Evolutionary conservation across 2,113 vertebrate genomes (phyloP).

Genomic region (Apodemus sylvaticus): DNA sequence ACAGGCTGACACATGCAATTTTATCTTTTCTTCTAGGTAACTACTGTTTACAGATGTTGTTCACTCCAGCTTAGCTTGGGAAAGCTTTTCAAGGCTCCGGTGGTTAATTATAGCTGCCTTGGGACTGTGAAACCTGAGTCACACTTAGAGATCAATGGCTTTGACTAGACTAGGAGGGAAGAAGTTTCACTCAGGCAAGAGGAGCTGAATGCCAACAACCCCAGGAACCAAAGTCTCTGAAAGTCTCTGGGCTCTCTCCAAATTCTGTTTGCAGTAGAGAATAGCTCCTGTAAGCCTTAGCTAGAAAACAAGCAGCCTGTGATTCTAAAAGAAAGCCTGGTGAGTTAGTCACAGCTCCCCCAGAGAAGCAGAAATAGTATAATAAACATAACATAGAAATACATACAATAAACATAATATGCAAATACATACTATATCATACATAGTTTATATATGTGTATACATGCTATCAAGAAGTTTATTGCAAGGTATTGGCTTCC

Average conservation of each 20-base stretch:
- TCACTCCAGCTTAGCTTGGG: conserved; percentile 69
- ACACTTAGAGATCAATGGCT: conserved; percentile 56
- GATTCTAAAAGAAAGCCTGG: conserved; percentile 6
- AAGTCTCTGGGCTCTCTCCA: neutral
- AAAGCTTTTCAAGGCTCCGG: conserved; percentile 68
- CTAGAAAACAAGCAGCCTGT: neutral
- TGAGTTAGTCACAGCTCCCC: neutral
- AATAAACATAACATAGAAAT: neutral
- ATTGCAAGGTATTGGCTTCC: neutral
- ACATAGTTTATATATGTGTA: neutral
- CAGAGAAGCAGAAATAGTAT: neutral
- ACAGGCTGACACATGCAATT: conserved; percentile 75
- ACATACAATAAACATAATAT: neutral
- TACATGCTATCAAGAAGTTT: neutral
- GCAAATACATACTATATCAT: neutral
- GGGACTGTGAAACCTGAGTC: conserved; percentile 32
- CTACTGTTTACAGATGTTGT: conserved; percentile 79
- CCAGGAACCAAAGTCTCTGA: neutral
- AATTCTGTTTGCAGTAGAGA: neutral
- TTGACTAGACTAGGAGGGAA: conserved; percentile 31
- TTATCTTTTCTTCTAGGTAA: conserved; percentile 78
- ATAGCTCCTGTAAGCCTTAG: neutral
- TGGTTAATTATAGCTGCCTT: conserved; percentile 76
- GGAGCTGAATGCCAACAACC: conserved; percentile 19
- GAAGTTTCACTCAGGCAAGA: neutral